A percentile compares a stretch with the other conserved stretches of the same genome.
These are phyloP conservation scores for Drosophila takahashii DNA, from an alignment of 1,140 invertebrate genomes.

Conservation along the genomic window DNA sequence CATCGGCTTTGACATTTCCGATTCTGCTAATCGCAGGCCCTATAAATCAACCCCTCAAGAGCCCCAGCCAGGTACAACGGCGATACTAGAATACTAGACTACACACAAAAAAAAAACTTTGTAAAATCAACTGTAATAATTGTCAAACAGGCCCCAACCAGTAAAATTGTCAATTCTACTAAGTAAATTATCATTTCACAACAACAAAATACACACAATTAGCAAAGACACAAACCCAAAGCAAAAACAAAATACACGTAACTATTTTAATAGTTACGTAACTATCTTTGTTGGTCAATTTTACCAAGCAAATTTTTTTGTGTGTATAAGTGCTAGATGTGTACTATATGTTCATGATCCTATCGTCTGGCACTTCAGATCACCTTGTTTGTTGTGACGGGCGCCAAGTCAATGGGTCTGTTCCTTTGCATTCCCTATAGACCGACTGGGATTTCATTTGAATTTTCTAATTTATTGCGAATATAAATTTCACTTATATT, in stretches of 20 bases:
- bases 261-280: too few species aligned
- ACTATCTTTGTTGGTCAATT: too few species aligned
- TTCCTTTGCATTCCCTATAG: constrained; percentile 7
- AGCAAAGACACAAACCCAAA: too few species aligned
- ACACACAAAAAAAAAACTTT: too few species aligned
- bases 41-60: constrained; percentile 54
- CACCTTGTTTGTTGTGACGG: constrained; percentile 39
- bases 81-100: constrained; percentile 8
- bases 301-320: too few species aligned
- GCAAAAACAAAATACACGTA: too few species aligned
- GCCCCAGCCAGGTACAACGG: constrained; percentile 6
- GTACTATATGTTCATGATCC: constrained; percentile 16
- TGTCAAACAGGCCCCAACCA: too few species aligned
- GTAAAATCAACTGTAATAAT: too few species aligned
- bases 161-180: too few species aligned
- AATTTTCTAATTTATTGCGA: constrained; percentile 13
- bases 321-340: constrained; percentile 23
- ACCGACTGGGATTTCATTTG: constrained; percentile 17
- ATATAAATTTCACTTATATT: background rate
- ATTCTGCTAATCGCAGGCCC: constrained; percentile 50
- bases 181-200: too few species aligned
- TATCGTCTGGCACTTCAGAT: constrained; percentile 53
- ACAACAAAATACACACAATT: too few species aligned
- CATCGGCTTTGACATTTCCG: constrained; percentile 53
- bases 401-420: constrained; percentile 26